phyloP scores from a whole-genome alignment of 92 coral and sea anemone species.

The Zoanthus sociatus region DNA sequence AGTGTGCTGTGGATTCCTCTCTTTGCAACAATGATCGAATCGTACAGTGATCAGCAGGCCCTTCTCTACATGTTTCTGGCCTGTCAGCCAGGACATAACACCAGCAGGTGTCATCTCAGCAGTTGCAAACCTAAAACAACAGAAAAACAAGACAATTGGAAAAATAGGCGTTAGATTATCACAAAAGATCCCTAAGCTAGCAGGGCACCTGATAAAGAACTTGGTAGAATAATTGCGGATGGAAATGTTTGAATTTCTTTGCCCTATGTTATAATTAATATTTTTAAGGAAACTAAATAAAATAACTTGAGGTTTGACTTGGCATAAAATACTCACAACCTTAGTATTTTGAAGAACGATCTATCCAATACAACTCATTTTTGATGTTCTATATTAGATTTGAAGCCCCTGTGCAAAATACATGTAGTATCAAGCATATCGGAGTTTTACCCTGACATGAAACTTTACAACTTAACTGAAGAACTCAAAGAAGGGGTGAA shows the following conservation, averaged over 20 bases:
- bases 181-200: conserved; percentile 17
- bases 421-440: conserved; percentile 14
- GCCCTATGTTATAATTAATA: conserved; percentile 2
- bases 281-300: conserved; percentile 34
- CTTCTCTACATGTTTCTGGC: conserved; percentile 48
- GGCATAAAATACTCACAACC: neutral
- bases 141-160: conserved; percentile 1
- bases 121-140: conserved; percentile 40
- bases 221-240: conserved; percentile 20
- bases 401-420: conserved; percentile 29
- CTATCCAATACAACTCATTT: conserved; percentile 23
- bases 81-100: conserved; percentile 48
- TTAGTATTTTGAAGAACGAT: conserved; percentile 15
- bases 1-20: conserved; percentile 45
- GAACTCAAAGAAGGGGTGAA: neutral
- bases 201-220: conserved; percentile 34
- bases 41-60: conserved; percentile 42
- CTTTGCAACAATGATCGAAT: conserved; percentile 42
- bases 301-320: conserved; percentile 9
- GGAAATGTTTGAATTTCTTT: conserved; percentile 29
- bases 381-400: conserved; percentile 12
- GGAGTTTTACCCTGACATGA: conserved; percentile 27
- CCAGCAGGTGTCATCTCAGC: conserved; percentile 51
- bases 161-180: conserved; percentile 37
- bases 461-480: conserved; percentile 23